A percentile compares a stretch with the other conserved stretches of the same genome.
Conservation (phyloP, 2,113 vertebrate genomes). For the Panurus biarmicus region DNA sequence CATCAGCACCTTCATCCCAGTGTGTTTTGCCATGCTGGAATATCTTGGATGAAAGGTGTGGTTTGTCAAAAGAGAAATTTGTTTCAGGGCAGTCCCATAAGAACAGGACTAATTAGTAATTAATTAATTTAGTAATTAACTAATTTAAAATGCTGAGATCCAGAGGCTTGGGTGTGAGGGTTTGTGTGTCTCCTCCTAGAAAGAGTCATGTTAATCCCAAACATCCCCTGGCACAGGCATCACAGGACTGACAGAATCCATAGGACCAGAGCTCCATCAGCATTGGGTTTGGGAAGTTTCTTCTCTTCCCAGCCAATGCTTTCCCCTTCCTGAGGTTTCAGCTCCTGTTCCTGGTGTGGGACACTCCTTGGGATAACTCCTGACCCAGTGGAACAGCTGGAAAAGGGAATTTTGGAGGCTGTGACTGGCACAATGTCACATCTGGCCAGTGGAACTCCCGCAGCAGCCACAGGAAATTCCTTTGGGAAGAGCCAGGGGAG, state of each 20-base stretch:
- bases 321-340: neutral
- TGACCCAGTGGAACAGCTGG: neutral
- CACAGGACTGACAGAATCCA: neutral
- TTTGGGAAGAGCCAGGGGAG: neutral
- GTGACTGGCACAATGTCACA: neutral
- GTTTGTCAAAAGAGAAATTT: neutral
- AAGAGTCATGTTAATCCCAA: fast-evolving
- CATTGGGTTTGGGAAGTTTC: neutral
- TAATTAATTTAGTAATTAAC: neutral
- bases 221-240: no score
- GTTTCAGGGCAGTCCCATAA: neutral
- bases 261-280: no score
- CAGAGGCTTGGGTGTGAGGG: neutral
- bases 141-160: neutral
- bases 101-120: neutral
- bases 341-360: neutral
- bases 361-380: neutral
- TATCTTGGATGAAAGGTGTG: neutral
- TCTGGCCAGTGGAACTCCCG: neutral
- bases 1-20: neutral
- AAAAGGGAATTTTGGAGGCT: neutral
- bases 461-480: no score
- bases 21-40: neutral
- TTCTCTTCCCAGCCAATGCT: neutral
- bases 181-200: neutral